Conservation (phyloP, 2,888 invertebrate genomes). For the Eurytoma californica region DNA sequence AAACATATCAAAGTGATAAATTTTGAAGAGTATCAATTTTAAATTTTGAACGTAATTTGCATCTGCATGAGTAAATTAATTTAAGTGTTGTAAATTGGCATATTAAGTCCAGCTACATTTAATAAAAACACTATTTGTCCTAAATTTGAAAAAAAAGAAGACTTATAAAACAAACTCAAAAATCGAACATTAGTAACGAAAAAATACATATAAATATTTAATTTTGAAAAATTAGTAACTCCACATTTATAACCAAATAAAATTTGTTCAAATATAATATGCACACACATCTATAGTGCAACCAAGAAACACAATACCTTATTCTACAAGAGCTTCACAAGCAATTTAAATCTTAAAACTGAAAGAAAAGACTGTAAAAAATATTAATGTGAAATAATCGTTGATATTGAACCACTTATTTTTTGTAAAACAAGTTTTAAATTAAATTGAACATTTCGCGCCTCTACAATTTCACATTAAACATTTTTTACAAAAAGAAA, state of each 20-base stretch:
- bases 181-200: neutral
- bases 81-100: too few species aligned
- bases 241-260: too few species aligned
- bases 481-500: neutral
- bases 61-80: too few species aligned
- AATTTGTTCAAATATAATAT: neutral
- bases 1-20: neutral
- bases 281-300: constrained; percentile 3
- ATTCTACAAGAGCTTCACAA: constrained; percentile 1
- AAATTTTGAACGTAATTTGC: too few species aligned
- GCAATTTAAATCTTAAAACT: neutral
- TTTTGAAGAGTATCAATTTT: too few species aligned
- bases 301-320: constrained; percentile 24
- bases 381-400: constrained; percentile 39
- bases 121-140: neutral
- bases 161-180: neutral
- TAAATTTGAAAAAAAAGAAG: neutral
- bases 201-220: too few species aligned
- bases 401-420: neutral
- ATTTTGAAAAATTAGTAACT: too few species aligned
- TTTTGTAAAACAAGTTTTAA: neutral
- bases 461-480: constrained; percentile 37
- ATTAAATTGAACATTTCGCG: neutral
- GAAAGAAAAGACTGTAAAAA: constrained; percentile 18
- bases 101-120: too few species aligned